Evolutionary conservation across 2,113 vertebrate species (phyloP).

Genomic region (Hipposideros armiger): DNA sequence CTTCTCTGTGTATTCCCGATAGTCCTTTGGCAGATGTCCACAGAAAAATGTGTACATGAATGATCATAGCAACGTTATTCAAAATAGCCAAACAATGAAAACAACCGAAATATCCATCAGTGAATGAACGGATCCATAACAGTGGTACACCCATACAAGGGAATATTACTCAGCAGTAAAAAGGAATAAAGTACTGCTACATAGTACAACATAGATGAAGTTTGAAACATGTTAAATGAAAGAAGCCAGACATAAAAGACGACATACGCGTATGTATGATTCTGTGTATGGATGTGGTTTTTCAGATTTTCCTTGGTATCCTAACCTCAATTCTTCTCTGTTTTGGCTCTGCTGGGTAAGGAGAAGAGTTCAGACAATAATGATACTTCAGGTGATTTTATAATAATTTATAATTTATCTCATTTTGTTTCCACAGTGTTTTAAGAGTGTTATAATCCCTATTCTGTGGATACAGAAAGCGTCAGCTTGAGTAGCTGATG

Average conservation of each 20-base stretch:
- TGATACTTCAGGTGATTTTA: not conserved
- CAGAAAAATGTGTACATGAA: not conserved
- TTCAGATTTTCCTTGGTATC: not conserved
- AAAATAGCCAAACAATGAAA: not conserved
- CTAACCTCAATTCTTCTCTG: not conserved
- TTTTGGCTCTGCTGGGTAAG: not conserved
- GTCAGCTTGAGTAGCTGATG: not conserved
- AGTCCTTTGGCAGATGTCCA: not conserved
- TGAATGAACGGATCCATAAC: not conserved
- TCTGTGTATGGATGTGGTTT: not conserved
- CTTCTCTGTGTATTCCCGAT: not conserved
- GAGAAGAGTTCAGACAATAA: not conserved
- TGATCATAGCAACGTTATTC: not conserved
- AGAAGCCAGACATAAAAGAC: not conserved
- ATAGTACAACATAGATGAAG: not conserved
- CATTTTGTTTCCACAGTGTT: not conserved
- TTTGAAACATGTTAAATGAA: not conserved
- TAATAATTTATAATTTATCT: not conserved
- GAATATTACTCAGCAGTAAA: not conserved
- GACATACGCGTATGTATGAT: not conserved
- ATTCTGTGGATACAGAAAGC: not conserved
- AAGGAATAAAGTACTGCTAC: not conserved
- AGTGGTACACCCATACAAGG: not conserved
- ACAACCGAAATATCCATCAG: not conserved
- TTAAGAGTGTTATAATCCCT: not conserved